Conservation (phyloP, 1,140 invertebrate genomes). For the Ruditapes philippinarum region DNA sequence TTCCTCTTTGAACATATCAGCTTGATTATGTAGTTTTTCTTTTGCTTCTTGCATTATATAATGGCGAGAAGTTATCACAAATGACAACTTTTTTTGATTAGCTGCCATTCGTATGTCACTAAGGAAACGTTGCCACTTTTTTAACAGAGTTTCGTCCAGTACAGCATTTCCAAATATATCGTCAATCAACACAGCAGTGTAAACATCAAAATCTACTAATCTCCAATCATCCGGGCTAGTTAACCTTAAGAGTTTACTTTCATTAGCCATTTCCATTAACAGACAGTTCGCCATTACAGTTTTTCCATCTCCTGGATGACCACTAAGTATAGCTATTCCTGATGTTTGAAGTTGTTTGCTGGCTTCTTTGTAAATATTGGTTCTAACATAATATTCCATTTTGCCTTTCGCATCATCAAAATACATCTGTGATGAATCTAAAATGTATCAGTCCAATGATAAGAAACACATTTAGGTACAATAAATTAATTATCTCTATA, state of each 20-base stretch:
- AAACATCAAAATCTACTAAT: neutral
- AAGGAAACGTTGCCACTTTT: conserved; percentile 1
- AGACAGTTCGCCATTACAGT: neutral
- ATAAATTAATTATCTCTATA: neutral
- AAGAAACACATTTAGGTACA: too few relatives aligned
- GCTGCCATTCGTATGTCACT: neutral
- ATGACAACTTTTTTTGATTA: neutral
- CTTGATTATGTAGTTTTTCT: neutral
- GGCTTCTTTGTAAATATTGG: neutral
- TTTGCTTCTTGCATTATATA: conserved; percentile 20
- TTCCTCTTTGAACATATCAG: conserved; percentile 14
- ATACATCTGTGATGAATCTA: too few relatives aligned
- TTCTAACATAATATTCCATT: neutral
- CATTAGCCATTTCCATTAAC: neutral
- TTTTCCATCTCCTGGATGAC: neutral
- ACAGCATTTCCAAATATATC: conserved; percentile 31
- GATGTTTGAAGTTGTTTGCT: neutral
- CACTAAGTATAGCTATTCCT: neutral
- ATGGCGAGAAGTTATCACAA: conserved; percentile 30
- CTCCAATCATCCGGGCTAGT: neutral
- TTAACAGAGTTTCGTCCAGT: neutral
- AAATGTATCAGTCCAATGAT: too few relatives aligned
- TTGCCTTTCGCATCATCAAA: neutral
- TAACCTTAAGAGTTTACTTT: neutral
- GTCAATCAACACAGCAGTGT: neutral